phyloP scores from a whole-genome alignment of 2,113 vertebrate species.

The Cyanoliseus patagonus region DNA sequence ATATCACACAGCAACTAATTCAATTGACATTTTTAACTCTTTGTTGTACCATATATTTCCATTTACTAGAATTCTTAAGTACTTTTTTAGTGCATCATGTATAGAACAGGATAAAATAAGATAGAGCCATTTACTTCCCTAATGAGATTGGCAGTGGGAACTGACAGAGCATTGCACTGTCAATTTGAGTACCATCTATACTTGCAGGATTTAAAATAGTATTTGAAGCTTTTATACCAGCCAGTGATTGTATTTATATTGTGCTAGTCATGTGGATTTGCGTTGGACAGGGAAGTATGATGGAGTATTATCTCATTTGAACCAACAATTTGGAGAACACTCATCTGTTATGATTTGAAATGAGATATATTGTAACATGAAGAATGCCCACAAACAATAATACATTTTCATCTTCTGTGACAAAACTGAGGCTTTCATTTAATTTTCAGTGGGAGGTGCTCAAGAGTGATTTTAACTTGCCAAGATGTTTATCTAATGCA shows the following conservation, averaged over 20 bases:
- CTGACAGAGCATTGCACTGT: slow-evolving; percentile 43
- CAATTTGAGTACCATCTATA: slow-evolving; percentile 40
- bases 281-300: slow-evolving; percentile 7
- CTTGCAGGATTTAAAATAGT: slow-evolving; percentile 52
- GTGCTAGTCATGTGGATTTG: slow-evolving; percentile 38
- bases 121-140: slow-evolving; percentile 2
- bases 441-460: background rate
- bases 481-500: background rate
- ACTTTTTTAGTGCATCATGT: slow-evolving; percentile 53
- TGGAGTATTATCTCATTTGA: slow-evolving; percentile 23
- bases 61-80: slow-evolving; percentile 55
- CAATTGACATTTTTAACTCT: slow-evolving; percentile 66
- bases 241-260: slow-evolving; percentile 39
- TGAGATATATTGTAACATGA: background rate
- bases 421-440: background rate
- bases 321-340: slow-evolving; percentile 16
- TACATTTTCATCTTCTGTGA: background rate
- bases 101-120: slow-evolving; percentile 43
- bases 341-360: slow-evolving; percentile 51
- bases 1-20: slow-evolving; percentile 40
- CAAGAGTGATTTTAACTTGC: background rate
- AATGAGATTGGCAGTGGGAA: slow-evolving; percentile 25
- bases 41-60: slow-evolving; percentile 63
- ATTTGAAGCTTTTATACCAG: slow-evolving; percentile 41
- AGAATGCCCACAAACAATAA: background rate